These are phyloP conservation scores for Rissa tridactyla DNA, from an alignment of 2,113 vertebrate genomes.

Conservation along the genomic window DNA sequence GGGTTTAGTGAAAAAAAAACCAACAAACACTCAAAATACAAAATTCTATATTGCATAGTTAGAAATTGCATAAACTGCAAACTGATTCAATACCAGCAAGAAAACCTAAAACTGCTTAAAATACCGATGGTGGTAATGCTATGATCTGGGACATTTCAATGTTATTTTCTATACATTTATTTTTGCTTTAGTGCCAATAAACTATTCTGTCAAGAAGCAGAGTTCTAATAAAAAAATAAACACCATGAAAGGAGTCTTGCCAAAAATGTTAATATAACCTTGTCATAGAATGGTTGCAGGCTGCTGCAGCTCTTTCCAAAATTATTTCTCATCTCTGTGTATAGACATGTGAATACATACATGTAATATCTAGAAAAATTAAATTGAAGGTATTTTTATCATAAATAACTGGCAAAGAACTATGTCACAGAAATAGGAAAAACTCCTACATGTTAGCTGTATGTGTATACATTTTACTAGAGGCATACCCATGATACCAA, in stretches of 20 bases:
- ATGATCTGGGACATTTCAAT: not conserved
- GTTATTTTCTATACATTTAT: not conserved
- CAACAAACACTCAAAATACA: not conserved
- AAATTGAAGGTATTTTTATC: not conserved
- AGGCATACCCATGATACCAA: not conserved
- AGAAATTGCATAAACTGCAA: not conserved
- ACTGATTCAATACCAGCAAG: not conserved
- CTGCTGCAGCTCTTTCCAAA: not conserved
- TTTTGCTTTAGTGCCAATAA: slow-evolving; percentile 7
- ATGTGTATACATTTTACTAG: not conserved
- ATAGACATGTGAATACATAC: not conserved
- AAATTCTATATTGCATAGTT: not conserved
- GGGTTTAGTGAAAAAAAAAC: not conserved
- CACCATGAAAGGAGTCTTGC: not conserved
- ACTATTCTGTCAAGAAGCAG: slow-evolving; percentile 1
- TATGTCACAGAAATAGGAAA: not conserved
- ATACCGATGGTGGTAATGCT: not conserved
- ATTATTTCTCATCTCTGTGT: not conserved
- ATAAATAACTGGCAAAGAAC: not conserved
- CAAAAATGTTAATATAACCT: not conserved
- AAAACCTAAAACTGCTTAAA: not conserved
- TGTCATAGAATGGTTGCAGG: not conserved
- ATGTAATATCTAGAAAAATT: not conserved
- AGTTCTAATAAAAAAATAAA: slow-evolving; percentile 52
- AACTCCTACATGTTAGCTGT: not conserved